Evolutionary conservation across 2,113 vertebrate species (phyloP), one percentile per base, ranked within the genome.

Genomic region (Leucopsar rothschildi): DNA sequence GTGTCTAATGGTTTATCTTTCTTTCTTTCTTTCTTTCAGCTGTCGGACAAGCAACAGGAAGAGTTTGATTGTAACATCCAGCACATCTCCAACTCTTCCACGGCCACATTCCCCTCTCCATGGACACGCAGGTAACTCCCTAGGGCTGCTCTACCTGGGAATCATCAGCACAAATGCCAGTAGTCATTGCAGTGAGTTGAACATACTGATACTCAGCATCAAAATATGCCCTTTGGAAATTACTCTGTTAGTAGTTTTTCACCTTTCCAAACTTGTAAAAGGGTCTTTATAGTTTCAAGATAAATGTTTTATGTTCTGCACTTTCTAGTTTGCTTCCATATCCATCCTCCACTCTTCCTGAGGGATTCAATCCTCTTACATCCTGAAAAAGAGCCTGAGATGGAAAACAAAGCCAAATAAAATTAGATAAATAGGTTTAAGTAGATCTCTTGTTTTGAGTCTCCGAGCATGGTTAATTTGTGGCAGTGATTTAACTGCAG

Each of bases 31-130:
- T 81, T 83, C 35, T 97, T 98, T 75, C 98, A 99, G 99, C 97
- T 99, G 99, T 97, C 98, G 99, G 82, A 99, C 98, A 12, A 99
- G 99, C 98, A 99, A 99, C 98, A 98, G 99, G 82, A 99, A 99
- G 98, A 99, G 99, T 91, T 98, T 99, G 97, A 99, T 99, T 18
- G 98, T 99, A 97, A 99, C 99, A 27, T 99, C 99, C 92, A 99
- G 98, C 97, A 99, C 99, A 25, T 99, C 99, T 73, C 99, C 99
- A n/a, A 99, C 99, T 44, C 98, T 99, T 39, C 99, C 99, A 0
- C 97, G 99, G 29, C 99, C 99, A 5, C 99, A 99, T 95, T 99
- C 99, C 18, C 99, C 99, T 86, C 98, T 99, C 73, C 99, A 99
- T 82, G 99, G 99, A 87, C 99, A 99, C 10, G 96, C 99, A 98